Evolutionary conservation across 2,113 vertebrate genomes (phyloP).

Genomic region (Macquaria australasica): DNA sequence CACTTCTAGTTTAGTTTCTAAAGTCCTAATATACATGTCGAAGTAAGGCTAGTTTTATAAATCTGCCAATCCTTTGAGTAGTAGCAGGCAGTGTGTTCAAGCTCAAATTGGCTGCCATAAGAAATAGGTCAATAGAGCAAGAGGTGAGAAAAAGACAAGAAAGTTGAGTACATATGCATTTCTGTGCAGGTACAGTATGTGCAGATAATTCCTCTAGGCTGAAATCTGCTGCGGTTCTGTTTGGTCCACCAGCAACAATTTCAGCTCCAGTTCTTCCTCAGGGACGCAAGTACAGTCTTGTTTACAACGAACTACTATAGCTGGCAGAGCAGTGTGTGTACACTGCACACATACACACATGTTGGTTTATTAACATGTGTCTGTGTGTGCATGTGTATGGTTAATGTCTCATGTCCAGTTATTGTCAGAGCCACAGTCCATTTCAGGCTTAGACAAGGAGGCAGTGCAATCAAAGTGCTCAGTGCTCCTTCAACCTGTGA

Average conservation of each 20-base stretch:
- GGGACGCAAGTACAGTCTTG: neutral
- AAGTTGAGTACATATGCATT: neutral
- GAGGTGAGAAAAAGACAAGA: neutral
- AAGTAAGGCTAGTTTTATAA: constrained; percentile 7
- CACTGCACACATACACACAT: neutral
- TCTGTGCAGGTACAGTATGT: neutral
- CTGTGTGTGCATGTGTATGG: neutral
- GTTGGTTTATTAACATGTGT: neutral
- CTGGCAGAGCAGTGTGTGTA: neutral
- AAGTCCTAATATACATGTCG: neutral
- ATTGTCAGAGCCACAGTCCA: neutral
- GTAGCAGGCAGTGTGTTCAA: neutral
- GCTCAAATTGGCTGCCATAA: neutral
- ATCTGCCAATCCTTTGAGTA: neutral
- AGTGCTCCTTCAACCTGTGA: constrained; percentile 84
- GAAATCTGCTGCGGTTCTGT: neutral
- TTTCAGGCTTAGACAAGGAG: too few relatives aligned
- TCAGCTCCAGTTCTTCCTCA: neutral
- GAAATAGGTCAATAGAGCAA: neutral
- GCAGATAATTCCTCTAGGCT: neutral
- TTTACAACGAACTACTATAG: neutral
- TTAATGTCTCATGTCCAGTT: neutral
- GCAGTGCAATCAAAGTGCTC: constrained; percentile 66
- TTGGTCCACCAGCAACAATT: neutral
- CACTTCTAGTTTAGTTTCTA: neutral